phyloP scores from a whole-genome alignment of 2,888 invertebrate species.

The Leptinotarsa peninsularis region DNA sequence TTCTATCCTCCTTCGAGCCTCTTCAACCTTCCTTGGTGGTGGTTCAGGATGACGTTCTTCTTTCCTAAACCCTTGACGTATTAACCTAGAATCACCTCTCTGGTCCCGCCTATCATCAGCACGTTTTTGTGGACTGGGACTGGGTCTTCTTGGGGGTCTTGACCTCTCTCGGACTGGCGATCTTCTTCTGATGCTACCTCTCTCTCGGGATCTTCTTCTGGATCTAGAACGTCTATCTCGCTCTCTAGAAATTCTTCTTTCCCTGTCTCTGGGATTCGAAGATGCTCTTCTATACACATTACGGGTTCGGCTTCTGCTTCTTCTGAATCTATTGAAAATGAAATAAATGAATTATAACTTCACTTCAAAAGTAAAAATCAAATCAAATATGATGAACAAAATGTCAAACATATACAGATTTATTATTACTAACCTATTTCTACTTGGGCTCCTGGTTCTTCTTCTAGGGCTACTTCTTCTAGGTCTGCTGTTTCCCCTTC shows the following conservation, averaged over 20 bases:
- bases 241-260: conserved; percentile 58
- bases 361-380: too few species aligned
- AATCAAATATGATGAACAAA: neutral
- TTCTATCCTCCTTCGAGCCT: conserved; percentile 56
- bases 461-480: conserved; percentile 62
- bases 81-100: conserved; percentile 61
- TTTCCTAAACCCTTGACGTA: conserved; percentile 48
- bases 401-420: neutral
- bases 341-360: too few species aligned
- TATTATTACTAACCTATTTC: conserved; percentile 55
- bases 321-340: conserved; percentile 55
- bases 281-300: conserved; percentile 57
- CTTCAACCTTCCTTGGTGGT: conserved; percentile 58
- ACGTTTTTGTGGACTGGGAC: conserved; percentile 60
- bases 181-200: conserved; percentile 60
- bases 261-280: conserved; percentile 57
- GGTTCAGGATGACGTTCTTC: conserved; percentile 60
- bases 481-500: conserved; percentile 65
- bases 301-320: conserved; percentile 63
- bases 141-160: conserved; percentile 56
- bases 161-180: conserved; percentile 61
- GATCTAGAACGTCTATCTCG: conserved; percentile 64
- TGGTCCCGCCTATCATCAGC: conserved; percentile 57
- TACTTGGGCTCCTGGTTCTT: conserved; percentile 56
- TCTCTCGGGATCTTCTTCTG: conserved; percentile 55